Percentiles rank a stretch among this genome's conserved stretches.
Evolutionary conservation across 2,888 invertebrate species (phyloP).

Genomic region (Tachystola acroxantha): DNA sequence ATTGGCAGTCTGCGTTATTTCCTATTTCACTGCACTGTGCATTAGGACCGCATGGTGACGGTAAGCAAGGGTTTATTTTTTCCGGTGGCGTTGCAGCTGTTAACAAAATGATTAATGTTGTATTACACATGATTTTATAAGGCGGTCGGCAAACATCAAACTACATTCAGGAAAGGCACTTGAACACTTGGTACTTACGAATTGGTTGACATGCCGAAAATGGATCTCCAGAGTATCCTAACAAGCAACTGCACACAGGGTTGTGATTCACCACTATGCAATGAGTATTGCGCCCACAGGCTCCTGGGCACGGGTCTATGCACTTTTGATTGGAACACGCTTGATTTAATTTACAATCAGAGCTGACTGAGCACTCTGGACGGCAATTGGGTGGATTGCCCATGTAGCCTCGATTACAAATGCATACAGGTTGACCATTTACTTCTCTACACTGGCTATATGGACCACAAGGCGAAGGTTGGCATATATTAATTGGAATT

Average conservation of each 20-base stretch:
- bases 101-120: constrained; percentile 19
- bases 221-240: constrained; percentile 84
- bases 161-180: too few species aligned
- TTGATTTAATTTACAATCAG: constrained; percentile 82
- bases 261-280: constrained; percentile 82
- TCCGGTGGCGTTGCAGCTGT: constrained; percentile 48
- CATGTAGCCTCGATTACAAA: constrained; percentile 82
- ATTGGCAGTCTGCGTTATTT: constrained; percentile 81
- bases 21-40: constrained; percentile 79
- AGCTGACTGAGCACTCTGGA: constrained; percentile 87
- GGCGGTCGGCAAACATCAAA: too few species aligned
- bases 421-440: constrained; percentile 84
- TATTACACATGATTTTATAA: neutral
- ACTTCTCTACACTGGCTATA: constrained; percentile 84
- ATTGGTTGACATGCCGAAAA: constrained; percentile 80
- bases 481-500: constrained; percentile 43
- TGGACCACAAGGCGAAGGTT: constrained; percentile 81
- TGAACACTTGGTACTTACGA: constrained; percentile 61
- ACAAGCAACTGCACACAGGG: constrained; percentile 81
- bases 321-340: constrained; percentile 89
- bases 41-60: constrained; percentile 83
- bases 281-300: constrained; percentile 81
- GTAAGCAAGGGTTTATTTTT: constrained; percentile 77
- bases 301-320: constrained; percentile 85
- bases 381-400: constrained; percentile 86